phyloP scores from a whole-genome alignment of 35 echinoderm and acorn worm genomes.

The Amphiura filiformis region DNA sequence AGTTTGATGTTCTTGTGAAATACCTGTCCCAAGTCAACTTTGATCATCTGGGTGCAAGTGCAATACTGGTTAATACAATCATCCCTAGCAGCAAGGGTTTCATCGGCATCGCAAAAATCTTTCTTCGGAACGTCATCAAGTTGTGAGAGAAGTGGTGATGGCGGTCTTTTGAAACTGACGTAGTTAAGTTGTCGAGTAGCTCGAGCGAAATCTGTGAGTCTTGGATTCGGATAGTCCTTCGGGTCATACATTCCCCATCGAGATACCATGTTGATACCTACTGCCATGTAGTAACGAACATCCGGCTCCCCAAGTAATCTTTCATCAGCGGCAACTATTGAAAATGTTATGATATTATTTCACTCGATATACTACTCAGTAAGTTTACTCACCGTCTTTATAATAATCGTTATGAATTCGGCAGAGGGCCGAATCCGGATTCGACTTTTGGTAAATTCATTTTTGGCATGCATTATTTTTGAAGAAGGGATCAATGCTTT shows the following conservation, averaged over 20 bases:
- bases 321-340: neutral
- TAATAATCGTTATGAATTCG: no score
- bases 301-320: neutral
- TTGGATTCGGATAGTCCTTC: neutral
- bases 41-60: no score
- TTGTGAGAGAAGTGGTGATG: constrained; percentile 46
- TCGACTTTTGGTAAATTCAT: no score
- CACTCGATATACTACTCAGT: no score
- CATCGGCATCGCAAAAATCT: constrained; percentile 28
- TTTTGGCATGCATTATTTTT: neutral
- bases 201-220: neutral
- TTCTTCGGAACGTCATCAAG: constrained; percentile 25
- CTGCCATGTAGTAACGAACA: neutral
- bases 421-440: no score
- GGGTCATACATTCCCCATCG: neutral
- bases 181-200: constrained; percentile 26
- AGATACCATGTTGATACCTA: neutral
- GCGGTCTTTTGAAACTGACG: constrained; percentile 50
- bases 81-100: neutral
- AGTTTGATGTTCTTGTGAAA: neutral
- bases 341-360: constrained; percentile 28
- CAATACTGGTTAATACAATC: neutral
- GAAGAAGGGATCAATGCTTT: neutral
- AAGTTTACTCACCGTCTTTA: no score
- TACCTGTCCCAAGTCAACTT: neutral